These are phyloP conservation scores for Eupithecia tripunctaria DNA, from an alignment of 2,888 invertebrate genomes.

Conservation along the genomic window DNA sequence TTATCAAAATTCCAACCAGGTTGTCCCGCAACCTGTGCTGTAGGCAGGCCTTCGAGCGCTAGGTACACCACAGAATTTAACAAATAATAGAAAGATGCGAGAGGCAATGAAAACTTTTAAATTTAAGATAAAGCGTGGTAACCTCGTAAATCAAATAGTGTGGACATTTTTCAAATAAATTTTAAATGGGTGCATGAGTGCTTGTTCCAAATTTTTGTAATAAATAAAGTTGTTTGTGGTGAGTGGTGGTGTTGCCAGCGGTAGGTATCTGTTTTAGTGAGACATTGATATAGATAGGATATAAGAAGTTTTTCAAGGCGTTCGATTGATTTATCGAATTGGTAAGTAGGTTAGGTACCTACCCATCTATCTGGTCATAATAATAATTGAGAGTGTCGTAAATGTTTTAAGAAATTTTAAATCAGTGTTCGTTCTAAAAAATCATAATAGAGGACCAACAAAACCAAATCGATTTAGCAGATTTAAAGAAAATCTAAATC, in stretches of 20 bases:
- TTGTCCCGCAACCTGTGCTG: background rate
- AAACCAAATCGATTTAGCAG: no score
- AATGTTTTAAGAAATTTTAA: no score
- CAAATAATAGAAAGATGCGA: background rate
- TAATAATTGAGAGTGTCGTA: no score
- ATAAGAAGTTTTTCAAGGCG: background rate
- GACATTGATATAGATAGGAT: background rate
- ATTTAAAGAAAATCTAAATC: no score
- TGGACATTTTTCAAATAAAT: slow-evolving; percentile 24
- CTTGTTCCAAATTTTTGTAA: slow-evolving; percentile 30
- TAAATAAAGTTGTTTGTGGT: slow-evolving; percentile 42
- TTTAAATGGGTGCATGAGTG: slow-evolving; percentile 15
- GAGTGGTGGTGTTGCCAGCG: slow-evolving; percentile 16
- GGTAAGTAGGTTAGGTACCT: no score
- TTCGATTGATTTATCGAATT: no score
- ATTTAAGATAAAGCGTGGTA: background rate
- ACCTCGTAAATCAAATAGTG: slow-evolving; percentile 23
- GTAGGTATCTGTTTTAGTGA: background rate
- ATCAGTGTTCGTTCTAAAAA: no score
- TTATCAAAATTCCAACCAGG: no score
- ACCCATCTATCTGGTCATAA: no score
- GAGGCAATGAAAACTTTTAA: slow-evolving; percentile 1
- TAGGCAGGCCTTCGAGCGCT: background rate
- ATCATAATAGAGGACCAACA: no score
- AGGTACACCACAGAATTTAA: background rate